These are phyloP conservation scores for Cisticola juncidis DNA, from an alignment of 2,113 vertebrate species.

Conservation along the genomic window DNA sequence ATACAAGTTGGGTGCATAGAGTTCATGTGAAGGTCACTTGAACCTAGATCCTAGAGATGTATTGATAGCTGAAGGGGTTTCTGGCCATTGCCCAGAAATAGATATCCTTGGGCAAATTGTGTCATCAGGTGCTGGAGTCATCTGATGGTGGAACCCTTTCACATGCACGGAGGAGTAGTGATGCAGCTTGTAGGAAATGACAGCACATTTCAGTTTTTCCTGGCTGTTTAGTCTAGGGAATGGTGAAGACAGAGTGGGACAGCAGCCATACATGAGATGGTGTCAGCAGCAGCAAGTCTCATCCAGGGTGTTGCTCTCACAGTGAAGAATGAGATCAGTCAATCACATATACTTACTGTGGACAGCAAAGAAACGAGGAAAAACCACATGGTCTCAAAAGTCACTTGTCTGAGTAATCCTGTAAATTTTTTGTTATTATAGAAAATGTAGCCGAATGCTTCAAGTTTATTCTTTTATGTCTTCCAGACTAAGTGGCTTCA, in stretches of 20 bases:
- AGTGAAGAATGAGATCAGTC: neutral
- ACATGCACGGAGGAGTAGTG: neutral
- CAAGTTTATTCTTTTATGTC: neutral
- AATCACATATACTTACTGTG: neutral
- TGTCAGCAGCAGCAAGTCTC: neutral
- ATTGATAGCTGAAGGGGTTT: conserved; percentile 45
- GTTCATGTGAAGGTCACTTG: conserved; percentile 61
- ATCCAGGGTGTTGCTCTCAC: neutral
- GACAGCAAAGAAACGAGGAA: neutral
- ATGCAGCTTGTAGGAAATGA: conserved; percentile 52
- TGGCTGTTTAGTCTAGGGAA: conserved; percentile 41
- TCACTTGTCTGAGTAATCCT: neutral
- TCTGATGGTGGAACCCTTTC: conserved; percentile 48
- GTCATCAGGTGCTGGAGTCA: conserved; percentile 48
- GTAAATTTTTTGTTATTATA: neutral
- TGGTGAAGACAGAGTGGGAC: conserved; percentile 22
- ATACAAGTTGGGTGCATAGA: neutral
- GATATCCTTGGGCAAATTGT: conserved; percentile 33
- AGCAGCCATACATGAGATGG: conserved; percentile 21
- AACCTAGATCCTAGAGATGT: conserved; percentile 43
- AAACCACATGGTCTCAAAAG: neutral
- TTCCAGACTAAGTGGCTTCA: neutral
- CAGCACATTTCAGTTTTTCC: conserved; percentile 63
- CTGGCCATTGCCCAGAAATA: conserved; percentile 37
- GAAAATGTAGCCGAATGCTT: neutral